Conservation (phyloP, 2,797 vertebrate species). For the Philypnodon macrostomus region DNA sequence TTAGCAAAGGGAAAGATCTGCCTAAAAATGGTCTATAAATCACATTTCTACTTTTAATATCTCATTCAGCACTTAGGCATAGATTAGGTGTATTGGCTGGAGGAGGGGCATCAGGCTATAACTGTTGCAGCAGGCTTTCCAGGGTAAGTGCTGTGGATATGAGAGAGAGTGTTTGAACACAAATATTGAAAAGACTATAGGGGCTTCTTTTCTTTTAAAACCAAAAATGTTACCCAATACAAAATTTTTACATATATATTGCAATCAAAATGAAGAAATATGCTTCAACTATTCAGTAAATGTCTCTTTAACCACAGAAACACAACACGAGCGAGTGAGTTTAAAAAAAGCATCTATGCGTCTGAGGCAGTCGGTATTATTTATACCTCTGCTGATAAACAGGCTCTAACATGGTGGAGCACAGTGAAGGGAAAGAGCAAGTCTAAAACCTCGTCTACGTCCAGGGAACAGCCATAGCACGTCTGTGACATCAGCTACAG, state of each 20-base stretch:
- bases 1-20: too few species aligned
- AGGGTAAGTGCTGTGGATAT: constrained; percentile 43
- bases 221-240: too few species aligned
- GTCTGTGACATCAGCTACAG: constrained; percentile 6
- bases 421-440: constrained; percentile 15
- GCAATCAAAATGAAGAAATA: too few species aligned
- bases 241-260: too few species aligned
- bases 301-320: constrained; percentile 9
- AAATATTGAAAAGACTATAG: too few species aligned
- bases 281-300: too few species aligned
- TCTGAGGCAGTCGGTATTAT: constrained; percentile 33
- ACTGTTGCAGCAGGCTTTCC: constrained; percentile 54
- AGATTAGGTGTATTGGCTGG: constrained; percentile 26
- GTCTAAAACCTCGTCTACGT: constrained; percentile 14
- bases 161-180: neutral
- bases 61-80: constrained; percentile 9
- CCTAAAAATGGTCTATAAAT: too few species aligned
- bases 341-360: constrained; percentile 45
- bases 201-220: too few species aligned
- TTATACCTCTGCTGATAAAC: constrained; percentile 45
- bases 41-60: neutral
- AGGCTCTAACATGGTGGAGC: constrained; percentile 41
- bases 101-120: constrained; percentile 41
- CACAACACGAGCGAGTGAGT: constrained; percentile 15
- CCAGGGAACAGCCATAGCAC: constrained; percentile 2